Base-by-base conservation (phyloP, 1,140 invertebrate genomes). In the Dendroctonus valens region DNA sequence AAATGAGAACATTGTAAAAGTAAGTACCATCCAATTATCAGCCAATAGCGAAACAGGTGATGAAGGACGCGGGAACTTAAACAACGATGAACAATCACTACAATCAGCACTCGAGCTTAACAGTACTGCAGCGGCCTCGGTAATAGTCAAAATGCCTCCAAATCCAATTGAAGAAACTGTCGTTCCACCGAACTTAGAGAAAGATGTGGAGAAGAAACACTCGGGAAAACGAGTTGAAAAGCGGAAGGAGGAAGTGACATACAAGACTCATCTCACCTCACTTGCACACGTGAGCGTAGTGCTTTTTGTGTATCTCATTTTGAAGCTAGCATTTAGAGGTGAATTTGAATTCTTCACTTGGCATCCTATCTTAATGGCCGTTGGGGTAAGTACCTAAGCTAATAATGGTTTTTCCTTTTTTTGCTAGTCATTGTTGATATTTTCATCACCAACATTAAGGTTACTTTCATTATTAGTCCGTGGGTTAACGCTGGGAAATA, bases 281-380 rank as follows among this genome's bases (percentile, higher is more conserved):
- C 42, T 72, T 38, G 66, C 69, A 7, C 73, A 74, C 41, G 54
- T 70, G 48, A 67, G 69, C 48, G 12, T 70, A 37, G 9, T 74
- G 0, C 38, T 68, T 38, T 75, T 71, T 66, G 68, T 70, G 41
- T 65, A 69, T 41, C 37, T 69, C 11, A 62, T 75, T 15, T 58
- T 73, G 8, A 70, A 69, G 46, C 64, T 74, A 42, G 59, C 70
- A 46, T 68, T 73, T 39, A 57, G 2, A 0, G 57, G 52, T 42
- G 70, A 70, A 4, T 69, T 75, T 59, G 66, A 55, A 46, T 75
- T 75, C 52, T 75, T 75, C 54, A 72, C 71, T 8, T 75, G 74
- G 74, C 74, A 75, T 65, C 74, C 74, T 6, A 57, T 74, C 5
- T 53, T 75, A 9, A 65, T 75, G 65, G 60, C 64, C 46, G 38